These are phyloP conservation scores for Meloidogyne chitwoodi DNA, from an alignment of 1,140 invertebrate genomes.

Conservation along the genomic window DNA sequence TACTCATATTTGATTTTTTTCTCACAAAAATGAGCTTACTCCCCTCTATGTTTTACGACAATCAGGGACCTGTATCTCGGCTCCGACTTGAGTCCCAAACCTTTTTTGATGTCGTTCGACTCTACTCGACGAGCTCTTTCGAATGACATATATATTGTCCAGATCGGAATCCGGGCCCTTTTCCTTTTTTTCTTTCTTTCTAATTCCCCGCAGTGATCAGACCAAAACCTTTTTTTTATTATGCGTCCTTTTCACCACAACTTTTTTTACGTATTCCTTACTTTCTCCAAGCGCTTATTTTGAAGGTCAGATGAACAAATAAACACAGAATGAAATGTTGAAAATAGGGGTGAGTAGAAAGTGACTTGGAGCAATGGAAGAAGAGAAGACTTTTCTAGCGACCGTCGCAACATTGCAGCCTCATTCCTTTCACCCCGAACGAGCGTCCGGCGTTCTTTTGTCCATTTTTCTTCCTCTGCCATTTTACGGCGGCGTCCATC, in stretches of 20 bases:
- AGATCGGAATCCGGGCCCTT: too few species aligned
- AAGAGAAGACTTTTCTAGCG: not conserved
- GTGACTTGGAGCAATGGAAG: not conserved
- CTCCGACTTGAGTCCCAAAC: too few species aligned
- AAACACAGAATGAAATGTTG: not conserved
- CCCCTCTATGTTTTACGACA: too few species aligned
- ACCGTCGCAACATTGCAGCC: not conserved
- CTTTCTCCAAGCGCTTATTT: not conserved
- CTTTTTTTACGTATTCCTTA: not conserved
- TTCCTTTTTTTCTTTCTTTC: not conserved
- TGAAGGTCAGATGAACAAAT: conserved; percentile 19
- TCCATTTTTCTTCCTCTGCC: conserved; percentile 3
- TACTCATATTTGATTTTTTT: too few species aligned
- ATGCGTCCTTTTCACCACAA: not conserved
- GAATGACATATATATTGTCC: too few species aligned
- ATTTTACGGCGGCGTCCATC: not conserved
- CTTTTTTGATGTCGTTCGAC: too few species aligned
- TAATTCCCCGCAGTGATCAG: not conserved
- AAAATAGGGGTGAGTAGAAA: not conserved
- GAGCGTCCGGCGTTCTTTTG: conserved; percentile 8
- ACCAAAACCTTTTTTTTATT: not conserved
- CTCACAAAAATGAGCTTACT: too few species aligned
- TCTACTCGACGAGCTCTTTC: too few species aligned
- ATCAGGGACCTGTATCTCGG: too few species aligned
- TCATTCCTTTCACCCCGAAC: not conserved